Base-by-base conservation (phyloP, 2,113 vertebrate species). In the Pagrus major region DNA sequence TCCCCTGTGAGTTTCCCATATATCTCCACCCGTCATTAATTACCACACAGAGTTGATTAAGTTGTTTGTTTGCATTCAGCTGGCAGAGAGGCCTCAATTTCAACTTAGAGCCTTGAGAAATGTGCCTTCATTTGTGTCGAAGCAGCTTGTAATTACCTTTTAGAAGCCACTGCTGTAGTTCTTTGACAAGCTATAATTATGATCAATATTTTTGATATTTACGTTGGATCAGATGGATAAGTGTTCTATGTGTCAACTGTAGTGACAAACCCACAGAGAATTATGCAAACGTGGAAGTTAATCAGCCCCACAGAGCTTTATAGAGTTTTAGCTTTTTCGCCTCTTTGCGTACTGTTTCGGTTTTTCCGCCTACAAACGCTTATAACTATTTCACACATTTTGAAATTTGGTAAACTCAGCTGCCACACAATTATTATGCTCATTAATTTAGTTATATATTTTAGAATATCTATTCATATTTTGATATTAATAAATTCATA, bases 21-120 rank as follows among this genome's bases (percentile, higher is more conserved):
- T 44, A 70, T 70, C 39, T 68, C 16, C 41, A 44, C 75, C 85
- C 71, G 49, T 55, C 25, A 64, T 80, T 84, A 85, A 88, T 84
- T 79, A 71, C 41, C 25, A 23, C 23, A 27, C 9, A 0, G 41
- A 31, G 54, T 18, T 33, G 66, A 75, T 76, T 3, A 0, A 77
- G 70, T 59, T 88, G 20, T 80, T 71, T 33, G 60, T 81, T 73
- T 81, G 55, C 71, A 58, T 73, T 76, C 33, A 61, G 60, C 56
- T 63, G 21, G 51, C 41, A 64, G 55, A 37, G 39, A 64, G 8
- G 9, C 59, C 27, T 76, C 47, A 42, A 29, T 77, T 70, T 83
- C 14, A 78, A 29, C 21, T 23, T 33, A 2, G 18, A 64, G n/a
- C 75, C 72, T 52, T 75, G 35, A 71, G 69, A 68, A 65, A 56